Conservation (phyloP, 37 sponge, comb jelly and placozoan genomes). For the Aplysina aerophoba region DNA sequence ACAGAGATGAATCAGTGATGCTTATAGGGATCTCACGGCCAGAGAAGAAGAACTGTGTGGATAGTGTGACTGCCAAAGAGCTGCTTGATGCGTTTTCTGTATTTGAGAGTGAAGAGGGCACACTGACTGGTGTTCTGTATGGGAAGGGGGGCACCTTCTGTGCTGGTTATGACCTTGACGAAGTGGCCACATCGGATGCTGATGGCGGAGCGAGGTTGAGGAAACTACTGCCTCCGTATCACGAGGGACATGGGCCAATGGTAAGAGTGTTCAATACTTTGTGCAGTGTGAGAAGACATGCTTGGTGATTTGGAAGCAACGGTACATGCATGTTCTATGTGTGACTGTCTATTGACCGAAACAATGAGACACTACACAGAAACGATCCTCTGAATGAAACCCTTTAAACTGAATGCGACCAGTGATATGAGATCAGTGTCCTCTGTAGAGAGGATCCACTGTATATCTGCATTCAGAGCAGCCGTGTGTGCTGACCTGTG, state of each 20-base stretch:
- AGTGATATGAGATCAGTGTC: too few relatives aligned
- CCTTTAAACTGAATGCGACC: too few relatives aligned
- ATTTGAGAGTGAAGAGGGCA: constrained; percentile 42
- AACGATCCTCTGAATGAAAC: too few relatives aligned
- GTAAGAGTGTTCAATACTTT: too few relatives aligned
- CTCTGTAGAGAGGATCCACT: too few relatives aligned
- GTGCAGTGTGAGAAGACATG: too few relatives aligned
- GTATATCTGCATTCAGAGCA: too few relatives aligned
- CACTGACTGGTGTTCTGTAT: constrained; percentile 42
- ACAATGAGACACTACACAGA: too few relatives aligned
- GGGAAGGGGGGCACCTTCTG: constrained; percentile 72
- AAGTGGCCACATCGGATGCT: constrained; percentile 28
- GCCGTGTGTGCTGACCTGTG: neutral
- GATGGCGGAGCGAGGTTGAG: neutral
- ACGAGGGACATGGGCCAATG: constrained; percentile 55
- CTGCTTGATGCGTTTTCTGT: constrained; percentile 48
- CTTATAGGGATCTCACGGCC: constrained; percentile 63
- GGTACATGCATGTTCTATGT: too few relatives aligned
- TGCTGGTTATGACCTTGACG: constrained; percentile 77
- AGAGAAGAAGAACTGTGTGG: constrained; percentile 59
- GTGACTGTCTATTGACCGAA: too few relatives aligned
- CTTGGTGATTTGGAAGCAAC: too few relatives aligned
- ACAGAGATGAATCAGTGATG: constrained; percentile 15
- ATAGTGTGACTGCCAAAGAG: constrained; percentile 48
- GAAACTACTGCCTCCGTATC: neutral